Evolutionary conservation across 2,797 vertebrate species (phyloP).

Genomic region (Hapalemur alaotrensis): DNA sequence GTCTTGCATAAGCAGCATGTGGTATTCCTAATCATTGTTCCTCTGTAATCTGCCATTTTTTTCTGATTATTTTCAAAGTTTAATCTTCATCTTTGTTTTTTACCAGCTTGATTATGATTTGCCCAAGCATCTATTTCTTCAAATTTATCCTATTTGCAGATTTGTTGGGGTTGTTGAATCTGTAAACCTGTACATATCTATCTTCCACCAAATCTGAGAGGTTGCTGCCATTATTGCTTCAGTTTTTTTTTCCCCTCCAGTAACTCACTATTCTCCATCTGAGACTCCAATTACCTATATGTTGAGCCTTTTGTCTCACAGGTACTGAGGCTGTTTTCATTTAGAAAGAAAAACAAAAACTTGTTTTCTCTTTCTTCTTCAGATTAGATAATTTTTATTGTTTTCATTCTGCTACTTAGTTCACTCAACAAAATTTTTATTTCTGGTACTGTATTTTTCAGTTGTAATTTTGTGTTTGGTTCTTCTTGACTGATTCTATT

Average conservation of each 20-base stretch:
- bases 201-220: neutral
- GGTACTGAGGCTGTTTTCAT: neutral
- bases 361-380: neutral
- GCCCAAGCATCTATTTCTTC: too few species aligned
- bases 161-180: neutral
- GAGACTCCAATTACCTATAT: neutral
- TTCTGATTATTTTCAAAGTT: neutral
- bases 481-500: neutral
- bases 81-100: neutral
- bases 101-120: too few species aligned
- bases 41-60: neutral
- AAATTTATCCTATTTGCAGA: too few species aligned
- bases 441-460: neutral
- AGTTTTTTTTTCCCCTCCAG: neutral
- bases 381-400: neutral
- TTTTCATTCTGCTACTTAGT: neutral
- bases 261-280: neutral
- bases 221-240: neutral
- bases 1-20: neutral
- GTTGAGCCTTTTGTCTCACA: neutral
- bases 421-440: neutral
- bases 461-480: neutral
- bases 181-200: neutral
- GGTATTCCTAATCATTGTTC: neutral
- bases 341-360: too few species aligned